Percentiles rank a stretch among this genome's conserved stretches.
These are phyloP conservation scores for Eupithecia insigniata DNA, from an alignment of 2,888 invertebrate genomes.

Conservation along the genomic window DNA sequence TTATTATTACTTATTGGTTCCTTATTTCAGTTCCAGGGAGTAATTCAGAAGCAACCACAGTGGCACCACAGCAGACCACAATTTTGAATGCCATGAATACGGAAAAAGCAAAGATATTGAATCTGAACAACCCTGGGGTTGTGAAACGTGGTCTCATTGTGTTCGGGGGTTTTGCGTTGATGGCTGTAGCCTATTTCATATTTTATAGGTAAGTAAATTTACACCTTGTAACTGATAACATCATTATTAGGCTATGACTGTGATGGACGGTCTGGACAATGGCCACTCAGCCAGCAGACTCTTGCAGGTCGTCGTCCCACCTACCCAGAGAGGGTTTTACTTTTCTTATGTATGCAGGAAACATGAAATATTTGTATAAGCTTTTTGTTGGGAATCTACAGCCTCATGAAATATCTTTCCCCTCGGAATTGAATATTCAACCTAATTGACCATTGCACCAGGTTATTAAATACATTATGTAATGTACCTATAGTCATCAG, in stretches of 20 bases:
- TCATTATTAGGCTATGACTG: too few relatives aligned
- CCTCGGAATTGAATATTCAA: not conserved
- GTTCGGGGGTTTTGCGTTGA: conserved; percentile 76
- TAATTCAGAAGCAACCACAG: conserved; percentile 20
- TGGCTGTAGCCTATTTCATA: conserved; percentile 76
- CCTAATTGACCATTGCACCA: not conserved
- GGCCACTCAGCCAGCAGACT: not conserved
- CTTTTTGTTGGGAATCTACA: not conserved
- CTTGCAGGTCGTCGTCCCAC: not conserved
- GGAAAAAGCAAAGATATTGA: conserved; percentile 53
- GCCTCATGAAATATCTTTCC: not conserved
- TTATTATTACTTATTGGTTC: too few relatives aligned
- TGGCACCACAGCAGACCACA: conserved; percentile 20
- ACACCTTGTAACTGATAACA: not conserved
- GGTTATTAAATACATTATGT: not conserved
- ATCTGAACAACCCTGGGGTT: conserved; percentile 72
- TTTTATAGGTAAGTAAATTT: conserved; percentile 71
- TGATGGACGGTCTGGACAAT: too few relatives aligned
- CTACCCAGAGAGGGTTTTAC: not conserved
- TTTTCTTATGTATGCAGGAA: not conserved
- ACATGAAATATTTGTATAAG: not conserved
- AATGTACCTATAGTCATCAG: not conserved
- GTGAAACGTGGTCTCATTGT: conserved; percentile 76
- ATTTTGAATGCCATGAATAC: conserved; percentile 40
- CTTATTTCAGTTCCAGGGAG: conserved; percentile 33